Evolutionary conservation across 1,140 invertebrate genomes (phyloP).

Genomic region (Tetramorium simillimum): DNA sequence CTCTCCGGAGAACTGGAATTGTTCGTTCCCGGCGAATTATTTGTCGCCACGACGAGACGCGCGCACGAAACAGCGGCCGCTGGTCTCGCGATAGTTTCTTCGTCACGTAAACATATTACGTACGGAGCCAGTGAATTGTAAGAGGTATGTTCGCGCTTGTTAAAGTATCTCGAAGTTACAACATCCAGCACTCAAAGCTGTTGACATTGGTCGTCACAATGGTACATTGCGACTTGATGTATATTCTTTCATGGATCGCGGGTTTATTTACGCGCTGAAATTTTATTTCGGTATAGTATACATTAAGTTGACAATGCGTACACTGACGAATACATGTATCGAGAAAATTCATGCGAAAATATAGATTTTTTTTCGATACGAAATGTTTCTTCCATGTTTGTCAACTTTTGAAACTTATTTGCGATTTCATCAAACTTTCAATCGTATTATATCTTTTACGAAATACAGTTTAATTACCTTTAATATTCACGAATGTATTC

Average conservation of each 20-base stretch:
- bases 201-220: background rate
- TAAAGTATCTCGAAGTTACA: conserved; percentile 29
- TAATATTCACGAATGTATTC: background rate
- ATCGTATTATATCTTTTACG: background rate
- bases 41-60: background rate
- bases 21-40: background rate
- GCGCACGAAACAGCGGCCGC: background rate
- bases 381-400: background rate
- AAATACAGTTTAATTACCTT: background rate
- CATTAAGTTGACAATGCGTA: background rate
- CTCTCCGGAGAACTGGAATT: background rate
- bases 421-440: background rate
- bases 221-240: conserved; percentile 11
- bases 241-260: background rate
- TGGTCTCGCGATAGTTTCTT: background rate
- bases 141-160: conserved; percentile 31
- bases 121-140: conserved; percentile 14
- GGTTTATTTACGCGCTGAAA: conserved; percentile 13
- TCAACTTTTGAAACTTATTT: background rate
- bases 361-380: background rate
- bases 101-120: conserved; percentile 47
- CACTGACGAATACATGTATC: background rate
- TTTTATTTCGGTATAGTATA: background rate
- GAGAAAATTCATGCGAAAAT: background rate
- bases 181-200: background rate